Percentiles rank a stretch among this genome's conserved stretches.
These are phyloP conservation scores for Crossoptilon crossoptilon DNA, from an alignment of 2,797 vertebrate species.

Conservation along the genomic window DNA sequence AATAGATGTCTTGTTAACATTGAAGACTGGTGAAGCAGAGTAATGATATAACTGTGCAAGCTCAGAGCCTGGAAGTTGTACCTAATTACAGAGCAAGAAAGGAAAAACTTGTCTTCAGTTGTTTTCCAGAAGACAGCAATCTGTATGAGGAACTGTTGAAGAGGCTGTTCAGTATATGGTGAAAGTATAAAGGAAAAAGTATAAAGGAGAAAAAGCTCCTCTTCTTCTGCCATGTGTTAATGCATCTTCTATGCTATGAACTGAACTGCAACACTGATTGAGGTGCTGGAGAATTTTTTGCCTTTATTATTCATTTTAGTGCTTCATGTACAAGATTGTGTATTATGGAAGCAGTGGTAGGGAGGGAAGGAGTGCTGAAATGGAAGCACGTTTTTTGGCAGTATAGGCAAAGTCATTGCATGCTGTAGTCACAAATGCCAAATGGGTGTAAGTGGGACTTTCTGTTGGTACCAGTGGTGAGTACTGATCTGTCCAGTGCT, in stretches of 20 bases:
- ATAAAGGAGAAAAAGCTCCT: background rate
- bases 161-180: background rate
- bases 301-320: background rate
- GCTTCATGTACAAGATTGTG: background rate
- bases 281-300: background rate
- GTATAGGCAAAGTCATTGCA: background rate
- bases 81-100: background rate
- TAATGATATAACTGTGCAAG: background rate
- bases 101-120: background rate
- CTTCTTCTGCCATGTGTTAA: background rate
- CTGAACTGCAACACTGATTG: background rate
- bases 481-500: background rate
- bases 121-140: background rate
- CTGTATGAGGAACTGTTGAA: background rate
- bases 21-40: background rate
- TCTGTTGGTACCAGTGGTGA: background rate
- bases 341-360: background rate
- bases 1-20: constrained; percentile 13
- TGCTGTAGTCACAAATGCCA: background rate
- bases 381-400: background rate
- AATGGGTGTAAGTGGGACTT: background rate
- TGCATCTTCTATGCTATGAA: background rate
- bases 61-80: background rate
- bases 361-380: background rate
- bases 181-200: background rate